Conservation (phyloP, 2,113 vertebrate species). For the Protobothrops flavoviridis region DNA sequence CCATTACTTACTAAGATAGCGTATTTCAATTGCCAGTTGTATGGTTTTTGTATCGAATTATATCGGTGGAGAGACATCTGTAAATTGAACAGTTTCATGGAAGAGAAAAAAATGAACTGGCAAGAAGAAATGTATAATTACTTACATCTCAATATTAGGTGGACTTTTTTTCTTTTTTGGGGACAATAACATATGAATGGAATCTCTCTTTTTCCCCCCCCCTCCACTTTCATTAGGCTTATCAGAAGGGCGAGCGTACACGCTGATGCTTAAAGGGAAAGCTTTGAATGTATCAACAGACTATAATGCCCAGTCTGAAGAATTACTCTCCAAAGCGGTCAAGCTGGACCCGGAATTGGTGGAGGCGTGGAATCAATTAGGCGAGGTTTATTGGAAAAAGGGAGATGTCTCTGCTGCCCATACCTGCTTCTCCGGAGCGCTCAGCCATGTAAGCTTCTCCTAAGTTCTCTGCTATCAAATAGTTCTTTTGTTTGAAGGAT, state of each 20-base stretch:
- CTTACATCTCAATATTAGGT: neutral
- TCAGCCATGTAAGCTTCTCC: conserved; percentile 75
- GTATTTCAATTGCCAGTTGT: neutral
- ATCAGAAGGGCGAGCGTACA: conserved; percentile 73
- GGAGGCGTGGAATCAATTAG: conserved; percentile 88
- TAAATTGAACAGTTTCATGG: neutral
- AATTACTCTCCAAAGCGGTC: conserved; percentile 83
- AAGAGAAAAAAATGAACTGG: neutral
- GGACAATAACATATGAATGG: neutral
- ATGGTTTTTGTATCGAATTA: neutral
- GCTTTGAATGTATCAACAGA: conserved; percentile 78
- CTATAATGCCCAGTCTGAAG: conserved; percentile 78
- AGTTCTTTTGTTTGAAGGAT: neutral
- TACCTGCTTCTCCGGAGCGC: conserved; percentile 86
- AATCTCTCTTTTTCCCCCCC: neutral
- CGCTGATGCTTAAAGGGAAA: conserved; percentile 81
- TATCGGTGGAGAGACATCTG: neutral
- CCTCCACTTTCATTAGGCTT: conserved; percentile 58
- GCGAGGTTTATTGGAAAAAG: conserved; percentile 93
- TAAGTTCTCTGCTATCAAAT: neutral
- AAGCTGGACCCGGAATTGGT: conserved; percentile 85
- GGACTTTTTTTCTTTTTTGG: neutral
- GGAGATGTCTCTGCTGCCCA: conserved; percentile 81
- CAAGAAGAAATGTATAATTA: neutral
- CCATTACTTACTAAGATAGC: too few species aligned